These are phyloP conservation scores for Eira barbara DNA, from an alignment of 2,113 vertebrate species.

Conservation along the genomic window DNA sequence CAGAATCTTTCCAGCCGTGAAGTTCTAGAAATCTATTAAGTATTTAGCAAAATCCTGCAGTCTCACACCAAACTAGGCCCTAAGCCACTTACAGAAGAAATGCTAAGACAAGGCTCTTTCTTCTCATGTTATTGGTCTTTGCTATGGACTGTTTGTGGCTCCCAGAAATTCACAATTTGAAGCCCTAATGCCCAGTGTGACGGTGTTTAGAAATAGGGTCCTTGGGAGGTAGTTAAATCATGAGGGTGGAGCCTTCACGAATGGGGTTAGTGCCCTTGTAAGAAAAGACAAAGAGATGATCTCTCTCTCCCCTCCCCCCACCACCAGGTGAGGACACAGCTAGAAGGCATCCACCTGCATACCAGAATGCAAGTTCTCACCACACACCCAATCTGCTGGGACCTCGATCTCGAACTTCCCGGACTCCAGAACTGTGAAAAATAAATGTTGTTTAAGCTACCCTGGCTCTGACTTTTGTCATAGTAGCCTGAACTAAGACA, in stretches of 20 bases:
- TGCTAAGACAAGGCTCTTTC: neutral
- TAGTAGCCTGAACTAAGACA: neutral
- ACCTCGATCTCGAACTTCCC: neutral
- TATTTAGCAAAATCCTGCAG: neutral
- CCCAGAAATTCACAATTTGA: neutral
- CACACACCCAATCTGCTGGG: neutral
- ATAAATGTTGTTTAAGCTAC: neutral
- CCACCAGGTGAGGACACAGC: neutral
- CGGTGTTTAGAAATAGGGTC: neutral
- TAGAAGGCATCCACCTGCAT: neutral
- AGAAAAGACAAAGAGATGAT: neutral
- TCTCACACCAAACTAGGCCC: neutral
- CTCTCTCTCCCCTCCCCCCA: neutral
- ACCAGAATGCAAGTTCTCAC: neutral
- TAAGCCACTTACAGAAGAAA: neutral
- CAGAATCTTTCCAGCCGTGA: neutral
- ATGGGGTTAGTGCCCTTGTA: neutral
- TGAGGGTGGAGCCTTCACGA: neutral
- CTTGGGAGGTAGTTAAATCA: neutral
- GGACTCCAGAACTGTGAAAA: neutral
- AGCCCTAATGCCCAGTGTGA: neutral
- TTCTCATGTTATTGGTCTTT: neutral
- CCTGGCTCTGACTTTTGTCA: neutral
- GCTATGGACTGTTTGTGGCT: neutral
- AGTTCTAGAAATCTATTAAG: constrained; percentile 5